Conservation (phyloP, 1,140 invertebrate genomes). For the Dendrolimus punctatus region DNA sequence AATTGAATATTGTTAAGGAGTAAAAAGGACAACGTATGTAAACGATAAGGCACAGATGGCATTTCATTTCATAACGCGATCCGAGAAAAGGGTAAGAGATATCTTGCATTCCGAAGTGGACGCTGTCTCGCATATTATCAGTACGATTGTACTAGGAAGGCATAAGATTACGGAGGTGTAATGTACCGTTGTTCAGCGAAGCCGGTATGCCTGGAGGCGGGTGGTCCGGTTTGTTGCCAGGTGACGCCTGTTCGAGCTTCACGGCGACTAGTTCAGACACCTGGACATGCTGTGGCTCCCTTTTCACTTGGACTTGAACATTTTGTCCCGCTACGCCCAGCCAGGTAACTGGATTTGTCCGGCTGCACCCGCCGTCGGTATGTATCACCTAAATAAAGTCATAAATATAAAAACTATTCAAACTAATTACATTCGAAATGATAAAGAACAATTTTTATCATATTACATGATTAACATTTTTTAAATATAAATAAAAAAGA, state of each 20-base stretch:
- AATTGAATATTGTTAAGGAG: too few species aligned
- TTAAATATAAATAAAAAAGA: too few species aligned
- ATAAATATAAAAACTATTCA: constrained; percentile 6
- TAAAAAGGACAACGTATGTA: too few species aligned
- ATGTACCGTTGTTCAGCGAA: constrained; percentile 60
- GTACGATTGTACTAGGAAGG: constrained; percentile 16
- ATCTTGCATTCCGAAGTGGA: not conserved
- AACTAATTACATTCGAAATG: not conserved
- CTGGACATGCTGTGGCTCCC: constrained; percentile 55
- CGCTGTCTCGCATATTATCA: constrained; percentile 14
- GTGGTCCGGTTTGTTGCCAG: constrained; percentile 46
- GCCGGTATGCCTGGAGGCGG: constrained; percentile 42
- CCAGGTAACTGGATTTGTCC: constrained; percentile 74
- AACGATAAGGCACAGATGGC: too few species aligned
- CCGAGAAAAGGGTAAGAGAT: not conserved
- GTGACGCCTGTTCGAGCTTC: constrained; percentile 65
- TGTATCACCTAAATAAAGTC: constrained; percentile 35
- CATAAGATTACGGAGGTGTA: constrained; percentile 11
- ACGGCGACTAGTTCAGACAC: constrained; percentile 57
- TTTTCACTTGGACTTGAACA: constrained; percentile 59
- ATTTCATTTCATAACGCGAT: too few species aligned
- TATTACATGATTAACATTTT: too few species aligned
- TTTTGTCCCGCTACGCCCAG: constrained; percentile 51
- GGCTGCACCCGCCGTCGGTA: constrained; percentile 66
- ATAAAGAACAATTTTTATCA: too few species aligned